Evolutionary conservation across 2,113 vertebrate genomes (phyloP), one percentile per base, ranked within the genome.

Genomic region (Piprites chloris): DNA sequence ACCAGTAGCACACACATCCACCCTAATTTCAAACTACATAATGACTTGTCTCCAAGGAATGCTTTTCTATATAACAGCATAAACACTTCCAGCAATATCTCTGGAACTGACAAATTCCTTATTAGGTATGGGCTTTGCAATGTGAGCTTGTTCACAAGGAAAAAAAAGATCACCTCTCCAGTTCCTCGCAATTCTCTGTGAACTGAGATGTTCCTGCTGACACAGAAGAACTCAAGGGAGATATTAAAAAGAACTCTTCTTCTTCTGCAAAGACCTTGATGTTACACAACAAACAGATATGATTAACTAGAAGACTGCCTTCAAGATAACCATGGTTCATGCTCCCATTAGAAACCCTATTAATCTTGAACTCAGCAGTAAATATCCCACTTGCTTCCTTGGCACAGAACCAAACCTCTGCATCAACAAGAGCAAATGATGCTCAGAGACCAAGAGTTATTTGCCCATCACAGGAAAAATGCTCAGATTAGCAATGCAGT

Each of bases 221-320:
- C 24, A 26, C 30, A 76, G 53, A 69, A 24, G 4, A 76, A 41
- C 41, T 83, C 63, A 66, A 42, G 47, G 30, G 30, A 90, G 59
- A 42, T n/a, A 84, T 39, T 87, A 20, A 46, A 69, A 92, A 80
- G 27, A 73, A 73, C 12, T 71, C 56, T 56, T 92, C 72, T 85
- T 71, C 56, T 56, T 92, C 72, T 85, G 69, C 74, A 33, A 81
- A 91, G 74, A 78, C 12, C 22, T 87, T 65, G 53, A n/a, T 90
- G 42, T 78, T 33, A 41, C 8, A 76, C 37, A 82, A 82, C 61
- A 89, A 84, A 87, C 44, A 59, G 47, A 44, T 79, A 82, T 17
- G 19, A 94, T 82, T 95, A 84, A 89, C 78, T 82, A 94, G 76
- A 79, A 87, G 42, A 77, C 65, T 92, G 35, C 39, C 82, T 79